Evolutionary conservation across 2,113 vertebrate species (phyloP).

Genomic region (Phocoena phocoena): DNA sequence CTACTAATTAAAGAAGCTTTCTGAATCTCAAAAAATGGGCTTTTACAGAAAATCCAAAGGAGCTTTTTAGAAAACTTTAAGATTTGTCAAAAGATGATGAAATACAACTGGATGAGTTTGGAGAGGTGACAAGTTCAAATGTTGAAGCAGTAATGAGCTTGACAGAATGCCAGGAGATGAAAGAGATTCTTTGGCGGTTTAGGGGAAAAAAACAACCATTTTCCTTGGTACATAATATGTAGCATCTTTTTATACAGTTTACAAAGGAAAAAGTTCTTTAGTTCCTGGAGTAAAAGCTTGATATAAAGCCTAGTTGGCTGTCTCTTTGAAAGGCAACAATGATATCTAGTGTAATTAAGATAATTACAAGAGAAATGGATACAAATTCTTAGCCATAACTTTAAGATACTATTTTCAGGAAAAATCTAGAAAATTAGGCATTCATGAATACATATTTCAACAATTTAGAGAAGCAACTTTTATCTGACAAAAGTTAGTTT

Average conservation of each 20-base stretch:
- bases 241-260: constrained; percentile 44
- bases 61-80: constrained; percentile 23
- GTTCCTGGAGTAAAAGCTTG: constrained; percentile 40
- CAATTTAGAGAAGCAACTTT: constrained; percentile 41
- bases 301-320: constrained; percentile 20
- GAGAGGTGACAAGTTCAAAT: constrained; percentile 50
- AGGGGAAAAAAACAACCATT: neutral
- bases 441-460: constrained; percentile 15
- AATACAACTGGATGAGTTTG: neutral
- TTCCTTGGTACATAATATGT: constrained; percentile 47
- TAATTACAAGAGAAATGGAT: constrained; percentile 64
- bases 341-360: constrained; percentile 54
- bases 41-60: constrained; percentile 34
- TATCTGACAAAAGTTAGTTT: constrained; percentile 45
- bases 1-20: constrained; percentile 7
- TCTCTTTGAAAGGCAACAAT: constrained; percentile 56
- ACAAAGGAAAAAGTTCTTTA: constrained; percentile 44
- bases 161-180: constrained; percentile 28
- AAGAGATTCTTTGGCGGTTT: constrained; percentile 51
- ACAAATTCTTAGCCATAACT: constrained; percentile 47
- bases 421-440: constrained; percentile 42
- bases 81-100: constrained; percentile 38
- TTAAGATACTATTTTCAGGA: constrained; percentile 29
- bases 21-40: neutral
- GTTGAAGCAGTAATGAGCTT: constrained; percentile 50